A percentile compares a stretch with the other conserved stretches of the same genome.
Conservation (phyloP, 2,888 invertebrate genomes). For the Xestobium rufovillosum region DNA sequence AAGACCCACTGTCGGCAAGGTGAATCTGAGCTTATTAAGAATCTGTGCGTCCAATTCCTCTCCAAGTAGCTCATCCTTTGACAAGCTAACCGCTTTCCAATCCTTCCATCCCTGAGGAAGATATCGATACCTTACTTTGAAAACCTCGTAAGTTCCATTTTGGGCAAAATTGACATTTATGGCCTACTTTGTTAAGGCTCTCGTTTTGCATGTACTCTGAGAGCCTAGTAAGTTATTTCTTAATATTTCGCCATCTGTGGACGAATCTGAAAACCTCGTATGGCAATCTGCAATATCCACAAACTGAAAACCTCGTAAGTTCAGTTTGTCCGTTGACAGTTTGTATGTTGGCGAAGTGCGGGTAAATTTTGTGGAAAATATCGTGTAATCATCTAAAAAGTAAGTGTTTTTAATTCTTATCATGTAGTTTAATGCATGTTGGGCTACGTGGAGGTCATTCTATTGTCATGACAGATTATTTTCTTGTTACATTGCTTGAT, state of each 20-base stretch:
- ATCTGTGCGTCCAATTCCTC: constrained; percentile 19
- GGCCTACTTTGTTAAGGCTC: not conserved
- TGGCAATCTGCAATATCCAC: not conserved
- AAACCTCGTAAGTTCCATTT: too few relatives aligned
- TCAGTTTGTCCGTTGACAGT: constrained; percentile 3
- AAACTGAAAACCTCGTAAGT: constrained; percentile 5
- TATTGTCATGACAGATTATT: too few relatives aligned
- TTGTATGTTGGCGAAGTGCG: too few relatives aligned
- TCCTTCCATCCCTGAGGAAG: constrained; percentile 19
- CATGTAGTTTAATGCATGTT: not conserved
- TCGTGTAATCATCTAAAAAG: not conserved
- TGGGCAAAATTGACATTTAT: constrained; percentile 2
- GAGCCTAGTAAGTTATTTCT: constrained; percentile 3
- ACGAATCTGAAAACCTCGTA: constrained; percentile 3
- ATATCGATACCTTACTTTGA: too few relatives aligned
- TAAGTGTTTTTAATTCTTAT: not conserved
- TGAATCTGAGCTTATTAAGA: constrained; percentile 26
- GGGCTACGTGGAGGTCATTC: constrained; percentile 1
- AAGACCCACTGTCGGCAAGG: constrained; percentile 24
- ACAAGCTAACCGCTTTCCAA: constrained; percentile 14
- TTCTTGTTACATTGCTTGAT: constrained; percentile 2
- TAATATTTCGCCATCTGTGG: constrained; percentile 1
- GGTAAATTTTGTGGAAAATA: too few relatives aligned
- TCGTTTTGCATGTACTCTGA: not conserved
- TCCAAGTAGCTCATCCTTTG: constrained; percentile 19